These are phyloP conservation scores for Rhodophaea formosa DNA, from an alignment of 2,888 invertebrate species.

Conservation along the genomic window DNA sequence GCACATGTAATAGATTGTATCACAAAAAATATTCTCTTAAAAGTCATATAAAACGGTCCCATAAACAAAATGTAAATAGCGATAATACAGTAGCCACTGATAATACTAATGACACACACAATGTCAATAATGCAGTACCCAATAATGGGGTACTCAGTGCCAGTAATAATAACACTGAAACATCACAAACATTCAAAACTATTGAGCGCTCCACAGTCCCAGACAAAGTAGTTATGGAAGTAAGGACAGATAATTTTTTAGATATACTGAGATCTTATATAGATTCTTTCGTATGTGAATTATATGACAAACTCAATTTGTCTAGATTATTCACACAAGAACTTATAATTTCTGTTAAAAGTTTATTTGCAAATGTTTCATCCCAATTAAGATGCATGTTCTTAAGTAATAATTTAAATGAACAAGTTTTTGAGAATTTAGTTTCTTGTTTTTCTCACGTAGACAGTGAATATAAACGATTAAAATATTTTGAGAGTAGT, in stretches of 20 bases:
- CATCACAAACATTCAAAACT: not conserved
- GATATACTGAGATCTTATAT: too few relatives aligned
- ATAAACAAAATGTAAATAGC: not conserved
- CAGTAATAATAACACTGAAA: too few relatives aligned
- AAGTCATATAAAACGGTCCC: not conserved
- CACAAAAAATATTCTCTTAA: conserved; percentile 1
- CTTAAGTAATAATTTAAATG: not conserved
- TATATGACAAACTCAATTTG: not conserved
- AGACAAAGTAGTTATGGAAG: too few relatives aligned
- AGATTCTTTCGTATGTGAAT: not conserved
- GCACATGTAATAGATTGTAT: not conserved
- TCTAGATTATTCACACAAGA: not conserved
- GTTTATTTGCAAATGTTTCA: too few relatives aligned
- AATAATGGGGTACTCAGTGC: too few relatives aligned
- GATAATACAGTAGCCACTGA: not conserved
- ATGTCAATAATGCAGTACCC: not conserved
- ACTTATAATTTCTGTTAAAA: not conserved
- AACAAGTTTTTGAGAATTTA: too few relatives aligned
- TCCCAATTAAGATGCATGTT: not conserved
- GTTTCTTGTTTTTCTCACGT: not conserved
- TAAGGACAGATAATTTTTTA: not conserved
- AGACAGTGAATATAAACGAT: not conserved
- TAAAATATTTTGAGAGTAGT: not conserved
- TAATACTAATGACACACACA: not conserved
- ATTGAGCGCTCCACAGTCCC: too few relatives aligned